Conservation (phyloP, 1,140 invertebrate species). For the Trachymyrmex cornetzi region DNA sequence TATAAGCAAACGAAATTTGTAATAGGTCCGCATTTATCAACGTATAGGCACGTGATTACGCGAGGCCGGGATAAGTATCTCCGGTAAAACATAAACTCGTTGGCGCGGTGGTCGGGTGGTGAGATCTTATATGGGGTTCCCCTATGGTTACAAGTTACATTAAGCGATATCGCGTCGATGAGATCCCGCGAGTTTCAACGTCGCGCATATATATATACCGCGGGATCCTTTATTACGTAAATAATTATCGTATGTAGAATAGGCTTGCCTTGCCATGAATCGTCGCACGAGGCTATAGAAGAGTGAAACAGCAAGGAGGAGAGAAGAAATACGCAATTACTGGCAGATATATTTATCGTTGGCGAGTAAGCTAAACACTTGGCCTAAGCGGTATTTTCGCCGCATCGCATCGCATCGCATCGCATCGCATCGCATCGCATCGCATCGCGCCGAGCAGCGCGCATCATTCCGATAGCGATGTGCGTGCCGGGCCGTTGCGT, state of each 20-base stretch:
- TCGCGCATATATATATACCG: neutral
- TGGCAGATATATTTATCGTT: slow-evolving; percentile 32
- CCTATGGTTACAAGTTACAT: neutral
- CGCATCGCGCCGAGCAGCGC: neutral
- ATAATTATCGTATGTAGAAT: slow-evolving; percentile 30
- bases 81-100: slow-evolving; percentile 19
- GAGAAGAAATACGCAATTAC: neutral
- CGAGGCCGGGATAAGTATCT: neutral
- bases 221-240: slow-evolving; percentile 10
- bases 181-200: neutral
- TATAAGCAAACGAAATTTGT: slow-evolving; percentile 44
- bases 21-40: slow-evolving; percentile 40
- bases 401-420: neutral
- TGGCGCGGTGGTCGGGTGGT: neutral
- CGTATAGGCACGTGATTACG: slow-evolving; percentile 14
- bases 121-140: neutral
- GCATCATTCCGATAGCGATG: slow-evolving; percentile 27
- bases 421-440: no score
- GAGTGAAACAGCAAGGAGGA: neutral
- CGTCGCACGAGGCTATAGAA: neutral
- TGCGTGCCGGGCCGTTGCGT: neutral
- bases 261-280: neutral
- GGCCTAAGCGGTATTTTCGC: neutral
- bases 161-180: neutral
- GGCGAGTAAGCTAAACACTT: neutral